These are phyloP conservation scores for Hofmannophila pseudospretella DNA, from an alignment of 2,888 invertebrate species.

Conservation along the genomic window DNA sequence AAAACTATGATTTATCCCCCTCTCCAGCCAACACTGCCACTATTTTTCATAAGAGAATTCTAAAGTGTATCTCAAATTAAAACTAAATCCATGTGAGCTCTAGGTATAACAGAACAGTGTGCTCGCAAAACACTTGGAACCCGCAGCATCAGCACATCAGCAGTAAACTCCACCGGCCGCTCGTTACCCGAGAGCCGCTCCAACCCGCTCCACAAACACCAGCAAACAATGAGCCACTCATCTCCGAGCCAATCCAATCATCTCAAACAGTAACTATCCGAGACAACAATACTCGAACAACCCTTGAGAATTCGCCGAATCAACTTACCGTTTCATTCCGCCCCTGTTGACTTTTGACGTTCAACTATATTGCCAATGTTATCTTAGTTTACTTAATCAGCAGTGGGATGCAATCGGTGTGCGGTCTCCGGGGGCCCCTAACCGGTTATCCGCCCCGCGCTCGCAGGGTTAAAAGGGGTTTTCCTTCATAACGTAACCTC, in stretches of 20 bases:
- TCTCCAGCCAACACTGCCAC: no score
- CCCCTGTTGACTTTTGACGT: slow-evolving; percentile 77
- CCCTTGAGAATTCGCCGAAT: slow-evolving; percentile 72
- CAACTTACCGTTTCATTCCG: slow-evolving; percentile 68
- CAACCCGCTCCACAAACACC: slow-evolving; percentile 29
- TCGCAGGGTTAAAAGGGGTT: slow-evolving; percentile 47
- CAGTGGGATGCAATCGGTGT: slow-evolving; percentile 53
- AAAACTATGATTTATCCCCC: no score
- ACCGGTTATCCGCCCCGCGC: slow-evolving; percentile 50
- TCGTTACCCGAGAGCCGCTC: slow-evolving; percentile 1
- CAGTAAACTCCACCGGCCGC: background rate
- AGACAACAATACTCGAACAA: slow-evolving; percentile 59
- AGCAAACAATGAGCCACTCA: slow-evolving; percentile 59
- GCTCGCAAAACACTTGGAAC: background rate
- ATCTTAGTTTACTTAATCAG: slow-evolving; percentile 78
- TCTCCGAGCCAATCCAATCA: slow-evolving; percentile 69
- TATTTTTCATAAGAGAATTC: no score
- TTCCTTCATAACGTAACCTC: slow-evolving; percentile 45
- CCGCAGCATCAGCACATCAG: background rate
- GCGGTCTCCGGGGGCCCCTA: slow-evolving; percentile 64
- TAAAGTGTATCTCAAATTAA: no score
- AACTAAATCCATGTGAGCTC: background rate
- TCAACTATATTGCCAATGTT: slow-evolving; percentile 65
- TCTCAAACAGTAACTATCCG: slow-evolving; percentile 69
- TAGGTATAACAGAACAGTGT: background rate